These are phyloP conservation scores for Eupithecia exiguata DNA, from an alignment of 2,888 invertebrate genomes.

Conservation along the genomic window DNA sequence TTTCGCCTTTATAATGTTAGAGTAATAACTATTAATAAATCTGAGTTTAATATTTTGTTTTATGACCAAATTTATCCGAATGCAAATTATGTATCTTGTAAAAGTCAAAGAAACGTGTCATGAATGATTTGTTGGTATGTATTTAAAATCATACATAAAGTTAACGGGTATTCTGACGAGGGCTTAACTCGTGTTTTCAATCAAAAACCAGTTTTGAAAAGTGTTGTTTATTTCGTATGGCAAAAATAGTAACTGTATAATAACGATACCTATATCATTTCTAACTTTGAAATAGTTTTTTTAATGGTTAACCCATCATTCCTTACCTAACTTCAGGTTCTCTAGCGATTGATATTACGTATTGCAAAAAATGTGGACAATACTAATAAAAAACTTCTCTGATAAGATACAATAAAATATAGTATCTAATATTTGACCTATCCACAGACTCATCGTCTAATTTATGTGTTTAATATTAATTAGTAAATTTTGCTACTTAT, in stretches of 20 bases:
- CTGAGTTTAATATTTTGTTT: background rate
- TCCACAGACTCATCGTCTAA: too few relatives aligned
- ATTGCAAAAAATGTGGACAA: too few relatives aligned
- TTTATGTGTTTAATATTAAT: too few relatives aligned
- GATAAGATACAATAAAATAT: too few relatives aligned
- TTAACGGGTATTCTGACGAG: conserved; percentile 26
- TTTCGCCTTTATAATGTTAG: too few relatives aligned
- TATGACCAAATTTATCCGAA: background rate
- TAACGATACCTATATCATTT: too few relatives aligned
- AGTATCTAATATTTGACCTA: too few relatives aligned
- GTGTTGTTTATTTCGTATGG: conserved; percentile 9
- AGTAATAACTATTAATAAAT: background rate
- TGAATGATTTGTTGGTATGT: conserved; percentile 13
- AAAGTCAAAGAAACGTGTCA: conserved; percentile 10
- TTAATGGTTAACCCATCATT: too few relatives aligned
- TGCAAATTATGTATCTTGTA: background rate
- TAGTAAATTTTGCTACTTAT: background rate
- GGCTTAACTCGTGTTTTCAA: conserved; percentile 16
- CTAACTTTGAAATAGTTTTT: too few relatives aligned
- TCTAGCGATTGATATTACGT: background rate
- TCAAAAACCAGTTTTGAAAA: conserved; percentile 25
- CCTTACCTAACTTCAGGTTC: background rate
- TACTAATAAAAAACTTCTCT: too few relatives aligned
- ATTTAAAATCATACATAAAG: conserved; percentile 9
- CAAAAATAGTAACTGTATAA: background rate